Conservation (phyloP, 2,113 vertebrate species). For the Salvelinus sp. region DNA sequence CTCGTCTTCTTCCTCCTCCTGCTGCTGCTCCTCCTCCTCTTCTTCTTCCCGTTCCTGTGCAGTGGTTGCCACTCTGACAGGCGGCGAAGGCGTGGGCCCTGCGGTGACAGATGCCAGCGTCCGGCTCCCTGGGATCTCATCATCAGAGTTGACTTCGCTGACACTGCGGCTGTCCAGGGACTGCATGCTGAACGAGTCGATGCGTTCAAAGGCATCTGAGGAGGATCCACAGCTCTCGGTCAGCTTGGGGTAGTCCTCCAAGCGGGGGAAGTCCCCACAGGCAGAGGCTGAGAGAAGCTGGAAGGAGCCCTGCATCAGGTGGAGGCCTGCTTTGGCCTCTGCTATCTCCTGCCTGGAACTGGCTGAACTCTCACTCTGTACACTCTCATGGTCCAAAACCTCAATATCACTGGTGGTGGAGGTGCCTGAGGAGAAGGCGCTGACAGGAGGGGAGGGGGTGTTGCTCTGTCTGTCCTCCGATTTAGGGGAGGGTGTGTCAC, state of each 20-base stretch:
- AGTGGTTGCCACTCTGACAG: slow-evolving; percentile 58
- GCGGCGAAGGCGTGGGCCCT: slow-evolving; percentile 55
- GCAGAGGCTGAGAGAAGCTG: slow-evolving; percentile 93
- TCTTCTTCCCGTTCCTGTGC: slow-evolving; percentile 44
- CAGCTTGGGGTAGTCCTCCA: slow-evolving; percentile 94
- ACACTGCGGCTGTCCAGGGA: slow-evolving; percentile 96
- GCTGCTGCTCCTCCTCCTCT: slow-evolving; percentile 59
- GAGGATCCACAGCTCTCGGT: slow-evolving; percentile 93
- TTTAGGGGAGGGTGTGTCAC: slow-evolving; percentile 94
- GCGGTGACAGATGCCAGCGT: slow-evolving; percentile 79
- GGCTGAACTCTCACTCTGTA: slow-evolving; percentile 95
- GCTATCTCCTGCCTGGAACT: slow-evolving; percentile 91
- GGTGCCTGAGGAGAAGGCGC: slow-evolving; percentile 96
- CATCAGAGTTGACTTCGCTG: slow-evolving; percentile 97
- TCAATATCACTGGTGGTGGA: slow-evolving; percentile 99
- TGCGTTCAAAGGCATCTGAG: slow-evolving; percentile 96
- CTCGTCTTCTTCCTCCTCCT: slow-evolving; percentile 41
- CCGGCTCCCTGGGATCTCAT: slow-evolving; percentile 87
- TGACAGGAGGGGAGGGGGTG: slow-evolving; percentile 93
- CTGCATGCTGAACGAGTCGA: slow-evolving; percentile 96
- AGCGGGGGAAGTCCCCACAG: slow-evolving; percentile 84
- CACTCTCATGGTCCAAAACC: slow-evolving; percentile 96
- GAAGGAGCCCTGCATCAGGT: slow-evolving; percentile 96
- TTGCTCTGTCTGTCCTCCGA: slow-evolving; percentile 93
- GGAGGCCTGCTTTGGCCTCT: slow-evolving; percentile 88